Percentiles rank a stretch among this genome's conserved stretches.
phyloP scores from a whole-genome alignment of 2,888 invertebrate species.

The Drosophila gaucha region DNA sequence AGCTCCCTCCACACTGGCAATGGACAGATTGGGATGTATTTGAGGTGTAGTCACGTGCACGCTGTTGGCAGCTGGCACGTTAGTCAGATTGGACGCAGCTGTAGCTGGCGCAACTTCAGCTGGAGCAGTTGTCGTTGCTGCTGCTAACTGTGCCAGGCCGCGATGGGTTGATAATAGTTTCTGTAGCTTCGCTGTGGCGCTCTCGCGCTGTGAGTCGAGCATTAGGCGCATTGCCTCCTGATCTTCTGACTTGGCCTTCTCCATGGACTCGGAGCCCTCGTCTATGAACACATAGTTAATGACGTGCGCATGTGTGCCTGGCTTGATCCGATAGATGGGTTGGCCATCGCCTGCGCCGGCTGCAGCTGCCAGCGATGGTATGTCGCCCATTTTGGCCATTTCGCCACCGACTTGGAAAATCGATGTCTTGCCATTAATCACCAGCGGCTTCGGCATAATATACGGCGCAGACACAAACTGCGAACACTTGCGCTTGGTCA shows the following conservation, averaged over 20 bases:
- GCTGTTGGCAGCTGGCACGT: background rate
- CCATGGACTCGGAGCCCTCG: conserved; percentile 78
- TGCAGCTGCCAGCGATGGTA: conserved; percentile 62
- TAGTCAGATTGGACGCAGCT: background rate
- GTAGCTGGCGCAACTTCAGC: background rate
- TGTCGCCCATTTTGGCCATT: conserved; percentile 72
- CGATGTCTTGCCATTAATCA: conserved; percentile 82
- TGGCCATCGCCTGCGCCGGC: conserved; percentile 33
- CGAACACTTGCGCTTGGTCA: conserved; percentile 76
- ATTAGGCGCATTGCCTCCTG: conserved; percentile 80
- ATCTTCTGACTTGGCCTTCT: conserved; percentile 80
- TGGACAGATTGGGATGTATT: conserved; percentile 62
- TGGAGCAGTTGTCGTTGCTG: background rate
- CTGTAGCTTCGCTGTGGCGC: conserved; percentile 80
- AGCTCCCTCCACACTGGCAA: conserved; percentile 64
- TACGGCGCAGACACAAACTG: conserved; percentile 79
- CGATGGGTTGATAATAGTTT: conserved; percentile 77
- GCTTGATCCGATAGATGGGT: conserved; percentile 82
- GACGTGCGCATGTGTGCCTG: conserved; percentile 83
- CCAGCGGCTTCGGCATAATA: conserved; percentile 77
- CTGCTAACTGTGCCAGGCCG: conserved; percentile 6
- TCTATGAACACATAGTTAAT: conserved; percentile 83
- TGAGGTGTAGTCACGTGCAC: conserved; percentile 55
- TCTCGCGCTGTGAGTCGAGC: conserved; percentile 79
- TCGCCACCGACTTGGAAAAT: conserved; percentile 82